Base-by-base conservation (phyloP, 2,113 vertebrate species). In the Grammomys dolichurus region DNA sequence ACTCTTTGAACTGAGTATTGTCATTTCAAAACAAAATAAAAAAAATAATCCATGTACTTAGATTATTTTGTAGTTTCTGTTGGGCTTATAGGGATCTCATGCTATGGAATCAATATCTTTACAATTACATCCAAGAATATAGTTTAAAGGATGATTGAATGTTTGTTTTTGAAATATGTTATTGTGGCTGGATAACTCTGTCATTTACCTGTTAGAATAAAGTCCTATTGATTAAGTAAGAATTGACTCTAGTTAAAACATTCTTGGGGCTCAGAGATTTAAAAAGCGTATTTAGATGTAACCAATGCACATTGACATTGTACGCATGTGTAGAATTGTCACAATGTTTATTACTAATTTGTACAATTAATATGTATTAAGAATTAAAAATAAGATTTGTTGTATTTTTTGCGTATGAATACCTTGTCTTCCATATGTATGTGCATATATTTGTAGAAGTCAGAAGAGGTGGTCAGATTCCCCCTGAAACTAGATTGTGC, bases 1-100 rank as follows among this genome's bases (percentile, higher is more conserved):
- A 70, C 9, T 73, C 91, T 90, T 13, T 65, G n/a, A 93, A 54
- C 16, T 91, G 67, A 31, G 11, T 10, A 82, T 22, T 91, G 67
- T 85, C 81, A 63, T 89, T 70, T 4, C 17, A 89, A 91, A 95
- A 46, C 26, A n/a, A 43, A 87, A 77, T n/a, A 82, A 86, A 96
- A 80, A 70, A 90, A 87, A 54, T 7, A 51, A 56, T 46, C 22
- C 19, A 89, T 58, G 63, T 7, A 10, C 13, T 36, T 82, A 58
- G 14, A 54, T 6, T 17, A 58, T 82, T 93, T 90, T 56, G 4
- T 90, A 69, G 7, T 73, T 95, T 94, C 24, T 87, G 20, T 60
- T 92, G 69, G n/a, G 2, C 36, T 67, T 75, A 87, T 16, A 87
- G 17, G 16, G 3, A 19, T 67, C 5, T 72, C 56, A 36, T 77